A percentile compares a stretch with the other conserved stretches of the same genome.
phyloP scores from a whole-genome alignment of 2,888 invertebrate genomes.

The Megaustenia siamemsis region DNA sequence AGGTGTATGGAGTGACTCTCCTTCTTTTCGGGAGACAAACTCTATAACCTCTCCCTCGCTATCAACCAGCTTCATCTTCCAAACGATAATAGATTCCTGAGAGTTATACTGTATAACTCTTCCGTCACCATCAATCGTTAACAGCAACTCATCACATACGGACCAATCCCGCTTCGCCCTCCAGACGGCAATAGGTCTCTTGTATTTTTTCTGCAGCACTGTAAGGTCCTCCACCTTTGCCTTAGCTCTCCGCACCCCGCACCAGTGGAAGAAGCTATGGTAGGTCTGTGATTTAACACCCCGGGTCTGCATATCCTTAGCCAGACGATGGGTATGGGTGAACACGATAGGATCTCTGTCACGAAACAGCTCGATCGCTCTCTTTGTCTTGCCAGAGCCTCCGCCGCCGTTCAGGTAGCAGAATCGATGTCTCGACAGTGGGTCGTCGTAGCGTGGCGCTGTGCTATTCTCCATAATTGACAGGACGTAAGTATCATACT shows the following conservation, averaged over 20 bases:
- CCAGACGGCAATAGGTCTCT: background rate
- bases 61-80: too few species aligned
- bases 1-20: background rate
- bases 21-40: too few species aligned
- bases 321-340: conserved; percentile 9
- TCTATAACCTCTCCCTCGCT: background rate
- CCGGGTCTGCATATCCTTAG: background rate
- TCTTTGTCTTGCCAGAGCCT: too few species aligned
- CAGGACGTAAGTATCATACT: too few species aligned
- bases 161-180: background rate
- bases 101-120: too few species aligned
- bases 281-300: conserved; percentile 20
- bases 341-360: background rate
- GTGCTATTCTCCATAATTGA: too few species aligned
- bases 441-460: background rate
- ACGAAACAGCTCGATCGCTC: too few species aligned
- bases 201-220: background rate
- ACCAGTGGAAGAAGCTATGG: conserved; percentile 15
- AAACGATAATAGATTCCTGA: too few species aligned
- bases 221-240: background rate
- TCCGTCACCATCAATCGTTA: background rate
- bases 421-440: background rate
- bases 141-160: background rate
- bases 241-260: background rate
- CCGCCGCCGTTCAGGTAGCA: too few species aligned